A percentile compares a stretch with the other conserved stretches of the same genome.
These are phyloP conservation scores for Apis dorsata DNA, from an alignment of 1,140 invertebrate genomes.

Conservation along the genomic window DNA sequence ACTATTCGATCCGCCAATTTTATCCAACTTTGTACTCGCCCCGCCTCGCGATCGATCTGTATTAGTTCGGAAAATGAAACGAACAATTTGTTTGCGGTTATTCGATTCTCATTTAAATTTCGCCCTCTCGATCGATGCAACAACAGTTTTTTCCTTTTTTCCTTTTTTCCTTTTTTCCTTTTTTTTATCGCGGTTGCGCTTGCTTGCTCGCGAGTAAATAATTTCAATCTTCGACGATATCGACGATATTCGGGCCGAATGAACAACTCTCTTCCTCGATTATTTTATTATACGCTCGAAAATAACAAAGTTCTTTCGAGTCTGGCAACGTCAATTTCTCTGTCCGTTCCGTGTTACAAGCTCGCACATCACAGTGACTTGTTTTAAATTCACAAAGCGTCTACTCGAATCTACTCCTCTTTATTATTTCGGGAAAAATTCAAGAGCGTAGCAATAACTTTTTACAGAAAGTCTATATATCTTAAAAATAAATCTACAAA, in stretches of 20 bases:
- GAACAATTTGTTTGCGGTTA: slow-evolving; percentile 12
- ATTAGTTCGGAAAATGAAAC: slow-evolving; percentile 5
- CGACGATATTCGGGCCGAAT: background rate
- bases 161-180: background rate
- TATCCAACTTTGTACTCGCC: background rate
- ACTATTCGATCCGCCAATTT: background rate
- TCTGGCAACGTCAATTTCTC: background rate
- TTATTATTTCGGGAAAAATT: background rate
- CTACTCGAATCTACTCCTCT: background rate
- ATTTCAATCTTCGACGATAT: slow-evolving; percentile 4
- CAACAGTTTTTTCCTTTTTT: background rate
- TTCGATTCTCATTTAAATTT: background rate
- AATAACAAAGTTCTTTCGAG: background rate
- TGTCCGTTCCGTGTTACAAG: background rate
- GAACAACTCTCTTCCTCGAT: background rate
- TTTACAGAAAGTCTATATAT: too few species aligned
- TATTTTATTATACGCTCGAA: background rate
- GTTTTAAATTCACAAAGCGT: slow-evolving; percentile 28
- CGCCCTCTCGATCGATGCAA: too few species aligned
- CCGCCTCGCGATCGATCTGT: background rate
- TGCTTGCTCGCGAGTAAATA: background rate
- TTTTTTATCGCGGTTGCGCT: background rate
- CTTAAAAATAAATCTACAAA: too few species aligned
- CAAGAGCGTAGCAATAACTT: background rate
- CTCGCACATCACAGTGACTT: too few species aligned